Base-by-base conservation (phyloP, 1,140 invertebrate genomes). In the Drosophila mojavensis region DNA sequence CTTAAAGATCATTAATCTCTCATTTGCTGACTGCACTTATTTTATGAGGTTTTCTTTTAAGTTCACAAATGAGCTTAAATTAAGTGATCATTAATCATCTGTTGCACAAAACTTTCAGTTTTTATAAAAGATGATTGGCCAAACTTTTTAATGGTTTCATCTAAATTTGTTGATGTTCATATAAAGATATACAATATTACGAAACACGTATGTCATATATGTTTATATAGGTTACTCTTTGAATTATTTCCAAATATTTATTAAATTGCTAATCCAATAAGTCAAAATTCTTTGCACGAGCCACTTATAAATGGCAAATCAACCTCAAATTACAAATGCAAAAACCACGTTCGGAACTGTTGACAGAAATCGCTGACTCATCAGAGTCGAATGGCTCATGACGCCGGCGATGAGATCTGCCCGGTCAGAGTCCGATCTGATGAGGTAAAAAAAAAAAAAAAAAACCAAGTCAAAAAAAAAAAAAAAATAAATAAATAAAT, bases 321-420 rank as follows among this genome's bases (percentile, higher is more conserved):
- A 48, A 43, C 54, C 36, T 13, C 43, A 50, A 67, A 39, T 66
- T 66, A 48, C 43, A 48, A n/a, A n/a, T 50, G 47, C 43, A 17
- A 47, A 66, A 66, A 66, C 58, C 56, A 45, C 24, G 28, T 28
- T 45, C 13, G 10, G 9, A 61, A 5, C 20, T 53, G 28, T 48
- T 26, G 47, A 48, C 41, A 9, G 33, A 72, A 76, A 72, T 5
- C 56, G 75, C 64, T 78, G 71, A 74, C 63, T 77, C 75, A 73
- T 68, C 11, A 24, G 20, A 36, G 56, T 47, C 33, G 55, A 64
- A 50, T 54, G 68, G 28, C 13, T 41, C 41, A 41, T 74, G 63
- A 73, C 63, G 69, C 58, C 28, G 61, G 2, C 28, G 26, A n/a
- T 64, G 24, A 67, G 63, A 68, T 45, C 53, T 55, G 53, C 60